Conservation (phyloP, 2,113 vertebrate genomes). For the Chloropsis hardwickii region DNA sequence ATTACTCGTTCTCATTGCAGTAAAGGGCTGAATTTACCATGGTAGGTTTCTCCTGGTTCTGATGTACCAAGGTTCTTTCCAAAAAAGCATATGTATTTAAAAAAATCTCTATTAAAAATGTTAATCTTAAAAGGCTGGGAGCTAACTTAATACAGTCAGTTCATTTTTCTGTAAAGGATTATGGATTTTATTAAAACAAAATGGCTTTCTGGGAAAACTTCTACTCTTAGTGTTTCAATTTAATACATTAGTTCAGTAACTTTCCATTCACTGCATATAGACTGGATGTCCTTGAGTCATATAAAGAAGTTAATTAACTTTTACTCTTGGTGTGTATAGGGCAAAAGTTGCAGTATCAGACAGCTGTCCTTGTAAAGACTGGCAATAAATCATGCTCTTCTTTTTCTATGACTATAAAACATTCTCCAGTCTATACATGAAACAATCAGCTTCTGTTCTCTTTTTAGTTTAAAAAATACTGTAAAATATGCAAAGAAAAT, state of each 20-base stretch:
- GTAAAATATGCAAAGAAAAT: not conserved
- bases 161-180: not conserved
- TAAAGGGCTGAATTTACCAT: not conserved
- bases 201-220: not conserved
- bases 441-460: not conserved
- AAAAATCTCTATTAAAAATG: not conserved
- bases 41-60: not conserved
- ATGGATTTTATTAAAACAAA: conserved; percentile 16
- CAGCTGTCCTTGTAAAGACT: not conserved
- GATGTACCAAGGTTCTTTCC: not conserved
- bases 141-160: not conserved
- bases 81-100: not conserved
- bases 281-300: not conserved
- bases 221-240: not conserved
- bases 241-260: not conserved
- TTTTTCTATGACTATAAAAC: not conserved
- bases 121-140: not conserved
- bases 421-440: not conserved
- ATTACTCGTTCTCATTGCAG: not conserved
- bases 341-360: not conserved
- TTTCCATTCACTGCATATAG: not conserved
- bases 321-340: not conserved
- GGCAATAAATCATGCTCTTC: not conserved
- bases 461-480: not conserved
- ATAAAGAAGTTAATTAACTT: conserved; percentile 6